Base-by-base conservation (phyloP, 2,113 vertebrate species). In the Empidonax alnorum region DNA sequence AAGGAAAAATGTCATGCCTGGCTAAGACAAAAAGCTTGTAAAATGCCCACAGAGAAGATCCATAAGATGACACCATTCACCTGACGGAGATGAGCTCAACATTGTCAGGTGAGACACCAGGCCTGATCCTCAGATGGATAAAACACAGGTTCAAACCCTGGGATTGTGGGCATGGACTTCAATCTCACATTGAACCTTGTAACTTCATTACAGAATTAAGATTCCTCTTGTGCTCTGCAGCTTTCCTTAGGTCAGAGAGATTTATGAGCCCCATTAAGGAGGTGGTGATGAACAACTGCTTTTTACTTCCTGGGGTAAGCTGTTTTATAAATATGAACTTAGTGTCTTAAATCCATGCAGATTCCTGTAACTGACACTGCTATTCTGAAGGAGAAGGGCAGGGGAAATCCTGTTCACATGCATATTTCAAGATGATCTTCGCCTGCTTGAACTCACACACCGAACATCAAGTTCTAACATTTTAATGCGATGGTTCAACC, bases 351-450 rank as follows among this genome's bases (percentile, higher is more conserved):
- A 41, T 55, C 63, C 61, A 31, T 15, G 23, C 18, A 58, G 27
- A 72, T 21, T 71, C 24, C 46, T 81, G 33, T 72, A 68, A 53
- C 67, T 68, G 63, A 42, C 50, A 23, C 47, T 56, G 35, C 73
- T 62, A 1, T 31, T 71, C 47, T 33, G 17, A 59, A 75, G 52
- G 33, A 63, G 14, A 77, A 69, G n/a, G 42, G 31, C 65, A 87
- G 28, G 68, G 84, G 76, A 93, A 93, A 77, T 84, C 73, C 76
- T 67, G 44, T 77, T 77, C 52, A 15, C 68, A 84, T 92, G 35
- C 46, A 74, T 93, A 89, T 93, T 95, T 96, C 85, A 94, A 46
- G 44, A 91, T n/a, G 50, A 92, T 76, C 65, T 62, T 46, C 2
- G 71, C 39, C 61, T 78, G 85, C 83, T 83, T 90, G 78, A 94